phyloP scores from a whole-genome alignment of 2,113 vertebrate genomes.

The Alectura lathami region DNA sequence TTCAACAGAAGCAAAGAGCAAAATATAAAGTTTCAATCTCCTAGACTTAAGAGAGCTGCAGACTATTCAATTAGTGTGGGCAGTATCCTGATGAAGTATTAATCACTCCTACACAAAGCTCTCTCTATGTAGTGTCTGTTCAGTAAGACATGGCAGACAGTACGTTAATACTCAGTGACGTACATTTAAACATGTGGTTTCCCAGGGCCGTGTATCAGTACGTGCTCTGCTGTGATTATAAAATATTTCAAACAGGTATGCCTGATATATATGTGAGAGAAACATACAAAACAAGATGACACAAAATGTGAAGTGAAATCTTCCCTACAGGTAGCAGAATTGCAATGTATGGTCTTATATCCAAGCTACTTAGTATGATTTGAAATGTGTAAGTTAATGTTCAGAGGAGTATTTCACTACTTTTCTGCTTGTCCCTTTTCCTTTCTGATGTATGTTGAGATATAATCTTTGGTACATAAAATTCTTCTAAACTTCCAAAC shows the following conservation, averaged over 20 bases:
- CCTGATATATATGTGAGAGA: background rate
- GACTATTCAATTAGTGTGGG: background rate
- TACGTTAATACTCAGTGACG: background rate
- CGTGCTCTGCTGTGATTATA: background rate
- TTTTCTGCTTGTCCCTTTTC: background rate
- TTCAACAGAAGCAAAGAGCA: background rate
- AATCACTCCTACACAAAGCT: background rate
- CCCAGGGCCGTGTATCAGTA: background rate
- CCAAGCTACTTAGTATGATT: background rate
- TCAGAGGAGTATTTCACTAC: background rate
- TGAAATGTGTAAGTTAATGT: background rate
- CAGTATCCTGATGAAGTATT: background rate
- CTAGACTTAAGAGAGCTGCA: background rate
- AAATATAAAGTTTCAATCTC: background rate
- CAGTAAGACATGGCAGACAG: background rate
- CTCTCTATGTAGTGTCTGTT: background rate
- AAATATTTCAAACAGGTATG: background rate
- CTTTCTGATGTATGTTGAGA: background rate
- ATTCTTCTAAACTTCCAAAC: background rate
- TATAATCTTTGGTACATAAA: background rate
- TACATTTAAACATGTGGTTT: background rate
- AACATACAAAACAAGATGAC: background rate
- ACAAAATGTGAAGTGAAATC: background rate
- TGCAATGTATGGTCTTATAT: background rate
- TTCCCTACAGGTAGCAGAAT: background rate